Conservation (phyloP, 2,888 invertebrate genomes). For the Agrenia bidenticulata region DNA sequence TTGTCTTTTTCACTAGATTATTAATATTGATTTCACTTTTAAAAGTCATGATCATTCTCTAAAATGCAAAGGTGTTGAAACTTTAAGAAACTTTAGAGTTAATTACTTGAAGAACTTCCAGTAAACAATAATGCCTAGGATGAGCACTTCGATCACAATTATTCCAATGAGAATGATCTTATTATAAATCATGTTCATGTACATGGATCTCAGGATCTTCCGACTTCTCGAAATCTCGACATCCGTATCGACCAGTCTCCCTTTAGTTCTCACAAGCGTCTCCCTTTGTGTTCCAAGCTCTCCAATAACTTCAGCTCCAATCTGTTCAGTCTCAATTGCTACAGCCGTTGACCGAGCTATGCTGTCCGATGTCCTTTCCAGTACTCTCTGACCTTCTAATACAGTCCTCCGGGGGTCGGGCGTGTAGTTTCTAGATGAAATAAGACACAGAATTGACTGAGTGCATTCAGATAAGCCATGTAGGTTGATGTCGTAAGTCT, state of each 20-base stretch:
- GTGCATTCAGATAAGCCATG: background rate
- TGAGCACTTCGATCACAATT: slow-evolving; percentile 69
- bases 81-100: too few species aligned
- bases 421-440: slow-evolving; percentile 28
- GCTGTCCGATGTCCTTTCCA: slow-evolving; percentile 66
- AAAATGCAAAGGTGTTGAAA: too few species aligned
- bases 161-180: slow-evolving; percentile 72
- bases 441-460: background rate
- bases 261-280: slow-evolving; percentile 64
- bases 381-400: slow-evolving; percentile 61
- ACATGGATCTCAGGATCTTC: slow-evolving; percentile 67
- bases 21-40: too few species aligned
- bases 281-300: slow-evolving; percentile 77
- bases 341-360: slow-evolving; percentile 70
- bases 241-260: slow-evolving; percentile 70
- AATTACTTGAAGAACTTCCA: too few species aligned
- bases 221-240: slow-evolving; percentile 67
- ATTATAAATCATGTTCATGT: slow-evolving; percentile 70
- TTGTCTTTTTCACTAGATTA: too few species aligned
- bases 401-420: slow-evolving; percentile 63
- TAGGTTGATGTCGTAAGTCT: background rate
- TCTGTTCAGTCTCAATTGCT: slow-evolving; percentile 76
- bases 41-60: too few species aligned
- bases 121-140: slow-evolving; percentile 66
- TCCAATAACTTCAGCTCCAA: slow-evolving; percentile 73